phyloP scores from a whole-genome alignment of 2,113 vertebrate genomes.

The Brachypteracias leptosomus region DNA sequence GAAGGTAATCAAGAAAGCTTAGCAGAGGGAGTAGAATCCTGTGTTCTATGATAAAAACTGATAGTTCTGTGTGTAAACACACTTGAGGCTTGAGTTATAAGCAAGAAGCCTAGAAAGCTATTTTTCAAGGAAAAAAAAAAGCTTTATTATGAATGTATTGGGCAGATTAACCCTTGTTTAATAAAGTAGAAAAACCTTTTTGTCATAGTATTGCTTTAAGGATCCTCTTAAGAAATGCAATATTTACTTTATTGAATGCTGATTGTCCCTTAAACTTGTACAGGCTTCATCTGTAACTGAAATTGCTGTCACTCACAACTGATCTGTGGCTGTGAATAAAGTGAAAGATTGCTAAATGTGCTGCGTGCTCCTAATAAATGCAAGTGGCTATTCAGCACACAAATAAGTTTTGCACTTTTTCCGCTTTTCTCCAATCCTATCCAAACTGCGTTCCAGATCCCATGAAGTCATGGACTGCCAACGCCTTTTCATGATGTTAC shows the following conservation, averaged over 20 bases:
- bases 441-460: conserved; percentile 36
- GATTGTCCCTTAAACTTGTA: background rate
- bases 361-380: background rate
- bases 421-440: background rate
- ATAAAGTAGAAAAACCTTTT: background rate
- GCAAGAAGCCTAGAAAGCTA: background rate
- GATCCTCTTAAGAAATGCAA: background rate
- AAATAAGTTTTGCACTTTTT: background rate
- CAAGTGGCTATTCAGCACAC: background rate
- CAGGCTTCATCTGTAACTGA: background rate
- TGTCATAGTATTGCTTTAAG: background rate
- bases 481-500: conserved; percentile 34
- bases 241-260: background rate
- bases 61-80: background rate
- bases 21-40: background rate
- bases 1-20: background rate
- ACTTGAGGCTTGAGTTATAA: background rate
- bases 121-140: background rate
- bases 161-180: background rate
- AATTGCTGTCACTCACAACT: background rate
- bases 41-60: background rate
- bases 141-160: background rate
- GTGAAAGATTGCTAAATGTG: background rate
- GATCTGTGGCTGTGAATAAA: background rate
- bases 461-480: conserved; percentile 42